These are phyloP conservation scores for Nilaparvata lugens DNA, from an alignment of 1,140 invertebrate species.

Conservation along the genomic window DNA sequence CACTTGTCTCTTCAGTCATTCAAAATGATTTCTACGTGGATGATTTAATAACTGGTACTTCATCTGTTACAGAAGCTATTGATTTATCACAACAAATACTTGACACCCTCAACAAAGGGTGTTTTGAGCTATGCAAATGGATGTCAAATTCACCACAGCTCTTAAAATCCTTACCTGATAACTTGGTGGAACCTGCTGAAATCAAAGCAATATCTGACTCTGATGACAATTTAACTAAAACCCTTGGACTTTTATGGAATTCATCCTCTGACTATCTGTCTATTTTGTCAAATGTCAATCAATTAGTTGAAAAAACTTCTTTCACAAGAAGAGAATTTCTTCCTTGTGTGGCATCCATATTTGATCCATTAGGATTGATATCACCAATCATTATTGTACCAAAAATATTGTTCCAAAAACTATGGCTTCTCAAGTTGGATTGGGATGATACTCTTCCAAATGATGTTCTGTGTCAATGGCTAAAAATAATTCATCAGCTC, in stretches of 20 bases:
- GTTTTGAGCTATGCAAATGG: conserved; percentile 29
- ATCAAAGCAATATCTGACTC: conserved; percentile 2
- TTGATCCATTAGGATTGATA: conserved; percentile 21
- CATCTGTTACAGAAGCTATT: conserved; percentile 29
- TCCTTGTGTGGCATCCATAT: conserved; percentile 19
- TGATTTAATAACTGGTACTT: conserved; percentile 34
- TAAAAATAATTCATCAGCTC: neutral
- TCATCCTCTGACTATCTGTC: conserved; percentile 23
- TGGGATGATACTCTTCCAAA: conserved; percentile 14
- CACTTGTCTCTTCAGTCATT: conserved; percentile 24
- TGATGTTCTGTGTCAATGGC: conserved; percentile 1
- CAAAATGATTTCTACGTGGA: conserved; percentile 36
- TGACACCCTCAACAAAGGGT: conserved; percentile 22
- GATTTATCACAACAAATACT: conserved; percentile 24
- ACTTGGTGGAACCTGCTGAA: conserved; percentile 3
- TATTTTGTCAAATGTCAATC: conserved; percentile 7
- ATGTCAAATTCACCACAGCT: conserved; percentile 23
- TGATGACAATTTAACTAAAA: conserved; percentile 20
- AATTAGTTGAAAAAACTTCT: neutral
- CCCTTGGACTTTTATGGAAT: conserved; percentile 33
- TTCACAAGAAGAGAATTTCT: conserved; percentile 12
- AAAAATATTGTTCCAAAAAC: conserved; percentile 20
- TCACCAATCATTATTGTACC: conserved; percentile 11
- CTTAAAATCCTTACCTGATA: conserved; percentile 14
- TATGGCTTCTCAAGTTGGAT: conserved; percentile 16